Evolutionary conservation across 2,888 invertebrate species (phyloP).

Genomic region (Nymphalis polychloros): DNA sequence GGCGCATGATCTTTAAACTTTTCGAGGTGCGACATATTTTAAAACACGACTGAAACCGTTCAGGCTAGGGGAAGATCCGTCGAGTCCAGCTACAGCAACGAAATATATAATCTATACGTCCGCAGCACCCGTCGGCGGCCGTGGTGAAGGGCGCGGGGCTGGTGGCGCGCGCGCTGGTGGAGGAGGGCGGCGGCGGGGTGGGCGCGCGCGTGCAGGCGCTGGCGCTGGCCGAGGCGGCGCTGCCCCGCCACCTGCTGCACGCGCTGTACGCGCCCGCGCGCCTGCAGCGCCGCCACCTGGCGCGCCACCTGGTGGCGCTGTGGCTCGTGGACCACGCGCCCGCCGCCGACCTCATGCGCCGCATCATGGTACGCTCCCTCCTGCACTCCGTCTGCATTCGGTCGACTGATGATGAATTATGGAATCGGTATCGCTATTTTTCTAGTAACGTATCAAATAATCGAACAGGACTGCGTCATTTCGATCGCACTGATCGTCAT

Average conservation of each 20-base stretch:
- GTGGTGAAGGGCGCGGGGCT: constrained; percentile 99
- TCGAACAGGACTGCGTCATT: no score
- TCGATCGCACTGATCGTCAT: no score
- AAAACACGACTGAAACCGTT: background rate
- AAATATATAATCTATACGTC: no score
- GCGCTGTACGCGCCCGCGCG: constrained; percentile 89
- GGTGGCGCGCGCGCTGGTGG: constrained; percentile 98
- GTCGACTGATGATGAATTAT: no score
- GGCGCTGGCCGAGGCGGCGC: constrained; percentile 97
- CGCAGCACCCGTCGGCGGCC: constrained; percentile 96
- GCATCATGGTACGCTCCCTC: constrained; percentile 88
- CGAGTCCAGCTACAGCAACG: no score
- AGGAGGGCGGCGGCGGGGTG: constrained; percentile 96
- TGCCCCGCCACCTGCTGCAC: constrained; percentile 94
- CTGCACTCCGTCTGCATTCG: background rate
- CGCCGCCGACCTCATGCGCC: constrained; percentile 91
- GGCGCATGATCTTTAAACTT: constrained; percentile 94
- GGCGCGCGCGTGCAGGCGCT: constrained; percentile 97
- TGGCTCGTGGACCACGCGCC: constrained; percentile 98
- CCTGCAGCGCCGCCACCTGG: constrained; percentile 94
- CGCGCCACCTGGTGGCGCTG: constrained; percentile 93
- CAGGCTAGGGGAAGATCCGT: background rate
- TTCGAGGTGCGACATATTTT: constrained; percentile 85
- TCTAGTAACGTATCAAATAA: no score
- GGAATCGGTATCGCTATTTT: no score